Percentiles rank a stretch among this genome's conserved stretches.
phyloP scores from a whole-genome alignment of 2,888 invertebrate genomes.

The Drosophila tanythrix region DNA sequence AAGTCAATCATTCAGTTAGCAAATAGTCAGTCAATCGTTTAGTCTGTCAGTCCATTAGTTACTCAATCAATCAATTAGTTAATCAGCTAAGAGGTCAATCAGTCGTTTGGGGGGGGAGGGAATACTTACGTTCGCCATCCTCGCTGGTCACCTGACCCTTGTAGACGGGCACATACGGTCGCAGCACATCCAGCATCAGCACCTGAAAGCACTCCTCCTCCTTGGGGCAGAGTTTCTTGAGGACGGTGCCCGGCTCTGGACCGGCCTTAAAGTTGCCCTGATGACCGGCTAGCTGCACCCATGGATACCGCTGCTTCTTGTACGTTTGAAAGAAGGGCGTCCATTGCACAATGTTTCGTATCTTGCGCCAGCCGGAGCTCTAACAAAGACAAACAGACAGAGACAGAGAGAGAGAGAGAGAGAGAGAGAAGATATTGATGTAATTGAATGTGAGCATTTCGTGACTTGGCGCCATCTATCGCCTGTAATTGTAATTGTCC shows the following conservation, averaged over 20 bases:
- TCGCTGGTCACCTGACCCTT: slow-evolving; percentile 93
- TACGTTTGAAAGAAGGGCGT: slow-evolving; percentile 98
- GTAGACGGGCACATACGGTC: slow-evolving; percentile 96
- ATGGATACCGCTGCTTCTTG: slow-evolving; percentile 97
- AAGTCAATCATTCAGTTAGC: neutral
- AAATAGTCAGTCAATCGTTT: neutral
- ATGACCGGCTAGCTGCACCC: slow-evolving; percentile 98
- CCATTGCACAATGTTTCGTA: slow-evolving; percentile 97
- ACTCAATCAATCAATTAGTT: neutral
- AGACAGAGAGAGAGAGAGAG: neutral
- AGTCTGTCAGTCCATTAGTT: neutral
- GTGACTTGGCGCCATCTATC: slow-evolving; percentile 26
- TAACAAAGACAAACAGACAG: slow-evolving; percentile 78
- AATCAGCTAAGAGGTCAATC: neutral
- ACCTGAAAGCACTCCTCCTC: slow-evolving; percentile 95
- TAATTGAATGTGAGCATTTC: neutral
- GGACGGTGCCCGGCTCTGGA: slow-evolving; percentile 95
- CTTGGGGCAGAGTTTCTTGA: slow-evolving; percentile 95
- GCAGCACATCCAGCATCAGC: slow-evolving; percentile 93
- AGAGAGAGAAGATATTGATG: neutral
- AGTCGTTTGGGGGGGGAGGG: too few species aligned
- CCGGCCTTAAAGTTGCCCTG: slow-evolving; percentile 98
- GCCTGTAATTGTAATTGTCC: neutral
- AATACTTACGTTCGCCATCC: slow-evolving; percentile 89
- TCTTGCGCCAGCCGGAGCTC: slow-evolving; percentile 97